Conservation (phyloP, 2,113 vertebrate species). For the Lasiurus cinereus region DNA sequence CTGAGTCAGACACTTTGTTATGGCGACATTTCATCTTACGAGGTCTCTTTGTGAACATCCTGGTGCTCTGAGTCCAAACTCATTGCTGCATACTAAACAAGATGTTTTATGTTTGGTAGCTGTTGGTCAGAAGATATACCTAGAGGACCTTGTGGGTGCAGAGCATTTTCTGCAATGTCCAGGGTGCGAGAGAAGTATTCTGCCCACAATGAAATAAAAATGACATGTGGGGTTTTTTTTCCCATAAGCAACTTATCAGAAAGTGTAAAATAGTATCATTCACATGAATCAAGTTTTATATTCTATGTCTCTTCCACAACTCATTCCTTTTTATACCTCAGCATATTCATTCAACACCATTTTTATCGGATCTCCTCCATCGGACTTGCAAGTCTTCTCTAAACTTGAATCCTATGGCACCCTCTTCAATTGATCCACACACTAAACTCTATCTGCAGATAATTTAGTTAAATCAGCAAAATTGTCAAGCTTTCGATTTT, state of each 20-base stretch:
- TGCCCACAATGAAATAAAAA: conserved; percentile 1
- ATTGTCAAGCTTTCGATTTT: background rate
- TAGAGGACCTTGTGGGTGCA: background rate
- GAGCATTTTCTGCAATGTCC: background rate
- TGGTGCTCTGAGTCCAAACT: conserved; percentile 48
- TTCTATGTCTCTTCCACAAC: background rate
- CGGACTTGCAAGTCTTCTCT: background rate
- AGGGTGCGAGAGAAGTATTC: background rate
- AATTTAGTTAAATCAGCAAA: conserved; percentile 3
- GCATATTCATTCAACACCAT: background rate
- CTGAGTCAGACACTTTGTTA: conserved; percentile 45
- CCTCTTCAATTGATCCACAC: background rate
- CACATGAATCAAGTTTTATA: conserved; percentile 12
- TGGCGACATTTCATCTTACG: conserved; percentile 56
- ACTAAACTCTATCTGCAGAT: background rate
- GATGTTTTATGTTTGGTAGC: conserved; percentile 32
- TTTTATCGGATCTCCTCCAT: background rate
- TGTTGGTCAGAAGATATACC: background rate
- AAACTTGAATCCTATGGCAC: background rate
- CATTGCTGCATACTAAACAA: conserved; percentile 57
- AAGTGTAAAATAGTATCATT: conserved; percentile 39
- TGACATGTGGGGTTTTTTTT: background rate
- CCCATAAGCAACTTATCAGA: background rate
- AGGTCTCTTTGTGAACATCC: conserved; percentile 64
- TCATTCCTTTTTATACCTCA: background rate